Percentiles rank a stretch among this genome's conserved stretches.
Evolutionary conservation across 2,113 vertebrate genomes (phyloP).

Genomic region (Lonchura striata): DNA sequence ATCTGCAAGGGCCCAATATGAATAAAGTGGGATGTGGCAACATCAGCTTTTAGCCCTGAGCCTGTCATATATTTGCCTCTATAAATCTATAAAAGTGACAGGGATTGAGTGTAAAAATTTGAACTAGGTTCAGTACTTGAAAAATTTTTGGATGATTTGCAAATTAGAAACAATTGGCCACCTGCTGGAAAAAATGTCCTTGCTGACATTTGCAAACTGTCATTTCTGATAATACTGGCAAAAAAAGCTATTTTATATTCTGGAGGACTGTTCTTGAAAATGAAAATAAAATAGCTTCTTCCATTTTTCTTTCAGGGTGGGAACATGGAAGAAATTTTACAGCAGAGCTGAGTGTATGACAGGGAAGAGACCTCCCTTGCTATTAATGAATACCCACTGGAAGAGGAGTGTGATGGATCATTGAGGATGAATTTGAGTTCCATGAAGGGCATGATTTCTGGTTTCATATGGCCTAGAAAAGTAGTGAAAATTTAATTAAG

Average conservation of each 20-base stretch:
- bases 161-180: not conserved
- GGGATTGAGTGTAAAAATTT: not conserved
- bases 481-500: not conserved
- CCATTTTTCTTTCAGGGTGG: not conserved
- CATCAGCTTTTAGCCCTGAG: not conserved
- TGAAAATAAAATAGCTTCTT: not conserved
- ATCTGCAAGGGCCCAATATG: not conserved
- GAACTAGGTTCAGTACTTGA: not conserved
- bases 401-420: not conserved
- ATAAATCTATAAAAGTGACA: slow-evolving; percentile 8
- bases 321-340: not conserved
- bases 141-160: not conserved
- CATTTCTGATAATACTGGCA: not conserved
- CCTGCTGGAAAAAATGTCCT: not conserved
- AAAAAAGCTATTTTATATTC: not conserved
- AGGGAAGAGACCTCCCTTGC: not conserved
- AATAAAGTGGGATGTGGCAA: not conserved
- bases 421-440: not conserved
- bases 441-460: not conserved
- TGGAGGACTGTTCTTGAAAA: not conserved
- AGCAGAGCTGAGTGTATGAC: not conserved
- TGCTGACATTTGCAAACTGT: not conserved
- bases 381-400: not conserved
- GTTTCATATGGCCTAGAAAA: not conserved
- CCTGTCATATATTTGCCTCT: not conserved